Percentiles rank a stretch among this genome's conserved stretches.
Evolutionary conservation across 2,797 vertebrate species (phyloP).

Genomic region (Chelmon rostratus): DNA sequence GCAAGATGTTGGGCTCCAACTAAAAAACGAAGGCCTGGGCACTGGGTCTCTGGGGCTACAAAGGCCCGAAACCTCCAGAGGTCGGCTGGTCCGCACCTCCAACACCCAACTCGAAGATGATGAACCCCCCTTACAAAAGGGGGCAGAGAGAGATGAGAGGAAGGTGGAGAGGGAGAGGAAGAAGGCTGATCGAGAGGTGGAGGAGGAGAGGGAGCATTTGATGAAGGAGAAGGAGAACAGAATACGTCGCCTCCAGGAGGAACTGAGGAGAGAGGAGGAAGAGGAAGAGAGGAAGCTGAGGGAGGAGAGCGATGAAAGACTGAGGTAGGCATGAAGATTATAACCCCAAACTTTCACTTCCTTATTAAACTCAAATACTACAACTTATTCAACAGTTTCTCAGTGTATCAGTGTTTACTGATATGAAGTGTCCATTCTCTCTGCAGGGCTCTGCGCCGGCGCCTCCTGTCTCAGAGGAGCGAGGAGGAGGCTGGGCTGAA

Average conservation of each 20-base stretch:
- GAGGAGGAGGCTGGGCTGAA: constrained; percentile 84
- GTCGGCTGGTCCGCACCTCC: constrained; percentile 43
- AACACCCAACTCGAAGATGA: constrained; percentile 19
- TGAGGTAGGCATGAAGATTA: constrained; percentile 81
- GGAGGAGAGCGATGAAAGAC: constrained; percentile 82
- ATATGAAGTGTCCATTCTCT: too few species aligned
- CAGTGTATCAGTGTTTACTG: not conserved
- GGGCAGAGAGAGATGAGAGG: constrained; percentile 12
- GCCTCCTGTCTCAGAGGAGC: constrained; percentile 71
- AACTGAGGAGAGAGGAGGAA: constrained; percentile 78
- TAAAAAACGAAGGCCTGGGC: constrained; percentile 19
- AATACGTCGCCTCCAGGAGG: constrained; percentile 71
- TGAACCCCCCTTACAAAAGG: constrained; percentile 11
- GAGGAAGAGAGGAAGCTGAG: constrained; percentile 73
- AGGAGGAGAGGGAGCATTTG: constrained; percentile 52
- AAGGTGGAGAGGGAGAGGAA: constrained; percentile 31
- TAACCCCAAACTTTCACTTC: not conserved
- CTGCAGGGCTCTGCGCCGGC: constrained; percentile 83
- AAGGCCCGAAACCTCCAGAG: constrained; percentile 80
- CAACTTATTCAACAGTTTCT: not conserved
- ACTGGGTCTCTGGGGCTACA: constrained; percentile 42
- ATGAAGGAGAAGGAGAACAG: constrained; percentile 57
- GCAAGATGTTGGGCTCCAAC: constrained; percentile 1
- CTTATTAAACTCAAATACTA: not conserved
- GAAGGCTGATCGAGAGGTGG: not conserved